Conservation (phyloP, 1,140 invertebrate species). For the Chironomus striatipennis region DNA sequence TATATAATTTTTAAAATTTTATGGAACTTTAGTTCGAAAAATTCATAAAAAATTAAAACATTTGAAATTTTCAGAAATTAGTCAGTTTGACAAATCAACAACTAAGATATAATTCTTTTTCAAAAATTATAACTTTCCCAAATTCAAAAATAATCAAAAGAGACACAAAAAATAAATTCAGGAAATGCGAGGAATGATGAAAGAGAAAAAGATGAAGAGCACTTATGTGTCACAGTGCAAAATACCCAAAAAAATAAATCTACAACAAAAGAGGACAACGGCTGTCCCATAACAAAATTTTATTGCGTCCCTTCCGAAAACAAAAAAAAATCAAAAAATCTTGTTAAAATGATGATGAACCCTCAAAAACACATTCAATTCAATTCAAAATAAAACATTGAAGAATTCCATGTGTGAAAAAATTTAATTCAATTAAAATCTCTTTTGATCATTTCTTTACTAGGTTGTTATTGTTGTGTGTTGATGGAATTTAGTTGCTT, state of each 20-base stretch:
- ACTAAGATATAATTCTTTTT: too few species aligned
- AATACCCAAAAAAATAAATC: too few species aligned
- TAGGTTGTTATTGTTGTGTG: too few species aligned
- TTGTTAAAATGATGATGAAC: not conserved
- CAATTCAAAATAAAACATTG: not conserved
- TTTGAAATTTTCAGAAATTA: too few species aligned
- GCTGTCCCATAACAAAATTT: not conserved
- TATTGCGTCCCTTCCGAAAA: not conserved
- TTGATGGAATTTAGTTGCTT: too few species aligned
- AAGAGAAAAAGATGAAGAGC: conserved; percentile 1
- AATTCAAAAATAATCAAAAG: too few species aligned
- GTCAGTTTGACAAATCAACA: too few species aligned
- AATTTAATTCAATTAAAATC: conserved; percentile 21
- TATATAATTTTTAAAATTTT: too few species aligned
- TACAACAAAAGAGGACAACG: not conserved
- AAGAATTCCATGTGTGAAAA: conserved; percentile 5
- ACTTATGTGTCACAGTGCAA: not conserved
- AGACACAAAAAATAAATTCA: not conserved
- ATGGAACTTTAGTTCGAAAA: too few species aligned
- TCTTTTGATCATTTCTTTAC: conserved; percentile 5
- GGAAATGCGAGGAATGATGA: conserved; percentile 1
- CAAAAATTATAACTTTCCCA: too few species aligned
- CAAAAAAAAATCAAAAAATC: not conserved
- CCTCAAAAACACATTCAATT: not conserved
- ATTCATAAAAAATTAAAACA: too few species aligned